Conservation (phyloP, 1,140 invertebrate species). For the Drosophila mauritiana region DNA sequence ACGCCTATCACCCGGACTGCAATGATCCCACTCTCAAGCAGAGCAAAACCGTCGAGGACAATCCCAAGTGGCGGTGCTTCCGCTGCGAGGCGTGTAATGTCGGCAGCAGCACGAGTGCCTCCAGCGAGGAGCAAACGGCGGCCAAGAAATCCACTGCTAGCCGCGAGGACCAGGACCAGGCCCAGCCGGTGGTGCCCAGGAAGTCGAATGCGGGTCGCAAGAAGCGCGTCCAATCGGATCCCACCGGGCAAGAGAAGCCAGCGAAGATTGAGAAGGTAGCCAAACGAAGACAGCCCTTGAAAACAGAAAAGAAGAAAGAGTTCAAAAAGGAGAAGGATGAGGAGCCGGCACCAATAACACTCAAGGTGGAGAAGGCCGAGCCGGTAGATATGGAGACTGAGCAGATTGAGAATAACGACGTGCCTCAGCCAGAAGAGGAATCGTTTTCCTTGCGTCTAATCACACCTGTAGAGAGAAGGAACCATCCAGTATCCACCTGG, state of each 20-base stretch:
- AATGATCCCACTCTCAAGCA: conserved; percentile 53
- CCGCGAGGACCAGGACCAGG: neutral
- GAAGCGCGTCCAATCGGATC: conserved; percentile 53
- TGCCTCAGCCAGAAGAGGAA: neutral
- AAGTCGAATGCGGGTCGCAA: conserved; percentile 58
- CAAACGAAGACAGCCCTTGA: conserved; percentile 2
- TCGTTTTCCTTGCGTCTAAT: neutral
- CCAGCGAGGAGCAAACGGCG: conserved; percentile 1
- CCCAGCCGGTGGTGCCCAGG: conserved; percentile 1
- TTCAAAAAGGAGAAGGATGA: neutral
- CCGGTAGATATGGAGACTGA: neutral
- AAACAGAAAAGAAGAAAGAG: neutral
- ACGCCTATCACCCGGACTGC: conserved; percentile 62
- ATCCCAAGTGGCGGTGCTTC: conserved; percentile 64
- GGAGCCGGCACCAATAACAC: neutral
- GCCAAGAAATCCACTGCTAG: conserved; percentile 21
- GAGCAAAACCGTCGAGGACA: conserved; percentile 5
- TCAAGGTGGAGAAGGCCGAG: neutral
- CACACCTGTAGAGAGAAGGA: neutral
- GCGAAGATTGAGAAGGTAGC: conserved; percentile 15
- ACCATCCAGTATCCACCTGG: conserved; percentile 51
- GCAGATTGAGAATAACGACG: neutral
- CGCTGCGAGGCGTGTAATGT: conserved; percentile 35
- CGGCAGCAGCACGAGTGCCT: conserved; percentile 3
- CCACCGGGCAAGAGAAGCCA: conserved; percentile 9